Base-by-base conservation (phyloP, 2,113 vertebrate species). In the Oryzias celebensis region DNA sequence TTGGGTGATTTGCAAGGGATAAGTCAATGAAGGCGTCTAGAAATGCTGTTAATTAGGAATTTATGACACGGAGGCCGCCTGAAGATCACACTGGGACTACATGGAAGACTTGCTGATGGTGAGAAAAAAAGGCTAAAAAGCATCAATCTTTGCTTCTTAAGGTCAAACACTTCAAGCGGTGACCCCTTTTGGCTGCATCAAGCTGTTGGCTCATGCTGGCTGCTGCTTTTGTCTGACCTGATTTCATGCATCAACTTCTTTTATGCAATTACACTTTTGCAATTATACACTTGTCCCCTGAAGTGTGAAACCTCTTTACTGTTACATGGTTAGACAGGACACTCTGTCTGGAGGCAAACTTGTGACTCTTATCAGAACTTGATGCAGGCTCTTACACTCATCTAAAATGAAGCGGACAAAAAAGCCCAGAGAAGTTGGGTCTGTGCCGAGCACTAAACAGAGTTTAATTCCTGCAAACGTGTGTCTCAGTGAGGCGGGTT, bases 1-100 rank as follows among this genome's bases (percentile, higher is more conserved):
- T 56, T 41, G 14, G 68, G 41, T 71, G 70, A 78, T 83, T 83
- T 83, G 68, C 62, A 80, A 76, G 59, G 47, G 56, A 66, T 60
- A 82, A 75, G 68, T 87, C 85, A 68, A 80, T 83, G 80, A 80
- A 71, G 52, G 65, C 75, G 76, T 83, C 85, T 83, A 75, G 65
- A 72, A 53, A 65, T 63, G 13, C 69, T 71, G 71, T 75, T 86
- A 88, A 88, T 85, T 73, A 80, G 72, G 58, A 77, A 80, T 77
- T 81, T 71, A 84, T 67, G 26, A 57, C 58, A 65, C 75, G 51
- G 54, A 16, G 17, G 1, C 60, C 43, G 62, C 54, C 67, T 52
- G 42, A 51, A 73, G 73, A 75, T 70, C 58, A 31, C 58, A 50
- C 43, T 48, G 31, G 62, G 62, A 59, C 28, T 53, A 47, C 31